Conservation (phyloP, 2,888 invertebrate species). For the Poecilobothrus nobilitatus region DNA sequence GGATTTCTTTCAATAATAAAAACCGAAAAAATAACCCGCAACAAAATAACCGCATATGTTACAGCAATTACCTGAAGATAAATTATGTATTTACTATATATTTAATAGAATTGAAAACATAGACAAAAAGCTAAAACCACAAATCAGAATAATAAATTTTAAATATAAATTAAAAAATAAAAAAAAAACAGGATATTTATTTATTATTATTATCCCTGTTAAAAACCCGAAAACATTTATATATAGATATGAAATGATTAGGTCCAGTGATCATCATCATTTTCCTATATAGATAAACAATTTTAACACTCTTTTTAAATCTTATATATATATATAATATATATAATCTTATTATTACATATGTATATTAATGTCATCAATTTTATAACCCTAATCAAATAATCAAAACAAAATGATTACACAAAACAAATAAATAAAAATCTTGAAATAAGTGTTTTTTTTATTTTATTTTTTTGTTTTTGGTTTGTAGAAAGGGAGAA, state of each 20-base stretch:
- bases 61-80: slow-evolving; percentile 24
- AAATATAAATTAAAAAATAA: too few species aligned
- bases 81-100: slow-evolving; percentile 18
- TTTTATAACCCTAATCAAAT: background rate
- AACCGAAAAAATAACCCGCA: slow-evolving; percentile 13
- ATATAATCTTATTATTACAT: too few species aligned
- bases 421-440: background rate
- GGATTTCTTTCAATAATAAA: background rate
- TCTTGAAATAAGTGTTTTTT: too few species aligned
- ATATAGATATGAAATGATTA: background rate
- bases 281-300: background rate
- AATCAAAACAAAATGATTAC: background rate
- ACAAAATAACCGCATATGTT: slow-evolving; percentile 23
- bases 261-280: background rate
- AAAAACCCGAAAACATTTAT: background rate
- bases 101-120: background rate
- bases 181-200: background rate
- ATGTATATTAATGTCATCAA: background rate
- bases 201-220: background rate
- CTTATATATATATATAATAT: too few species aligned
- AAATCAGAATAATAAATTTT: background rate
- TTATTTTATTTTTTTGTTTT: too few species aligned
- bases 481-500: too few species aligned
- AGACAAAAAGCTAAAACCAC: background rate
- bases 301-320: background rate